A percentile compares a stretch with the other conserved stretches of the same genome.
Evolutionary conservation across 2,797 vertebrate genomes (phyloP).

Genomic region (Chaenodraco wilsoni): DNA sequence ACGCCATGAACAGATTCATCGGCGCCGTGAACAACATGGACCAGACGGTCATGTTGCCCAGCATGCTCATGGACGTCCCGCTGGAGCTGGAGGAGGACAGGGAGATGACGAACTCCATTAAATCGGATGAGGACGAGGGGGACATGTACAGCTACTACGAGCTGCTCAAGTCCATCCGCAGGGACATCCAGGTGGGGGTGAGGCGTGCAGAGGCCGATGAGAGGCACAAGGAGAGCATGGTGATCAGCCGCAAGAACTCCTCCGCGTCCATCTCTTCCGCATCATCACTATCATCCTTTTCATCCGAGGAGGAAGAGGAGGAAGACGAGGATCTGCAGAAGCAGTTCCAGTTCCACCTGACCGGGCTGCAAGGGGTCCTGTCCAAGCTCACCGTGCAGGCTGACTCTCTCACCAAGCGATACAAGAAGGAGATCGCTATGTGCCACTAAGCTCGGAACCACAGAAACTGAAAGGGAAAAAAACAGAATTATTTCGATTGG

Average conservation of each 20-base stretch:
- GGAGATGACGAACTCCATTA: conserved; percentile 68
- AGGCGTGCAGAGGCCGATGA: conserved; percentile 82
- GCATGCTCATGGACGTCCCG: conserved; percentile 94
- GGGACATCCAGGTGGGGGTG: conserved; percentile 96
- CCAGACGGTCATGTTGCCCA: conserved; percentile 97
- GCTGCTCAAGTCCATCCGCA: conserved; percentile 95
- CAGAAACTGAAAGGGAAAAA: not conserved
- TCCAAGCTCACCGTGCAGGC: conserved; percentile 95
- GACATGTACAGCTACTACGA: conserved; percentile 98
- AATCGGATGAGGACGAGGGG: conserved; percentile 79
- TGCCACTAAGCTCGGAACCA: conserved; percentile 78
- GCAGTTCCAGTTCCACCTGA: conserved; percentile 95
- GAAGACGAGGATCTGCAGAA: conserved; percentile 89
- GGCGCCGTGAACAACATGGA: conserved; percentile 99
- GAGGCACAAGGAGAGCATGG: conserved; percentile 81
- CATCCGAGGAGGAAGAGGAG: conserved; percentile 80
- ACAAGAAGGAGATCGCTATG: conserved; percentile 95
- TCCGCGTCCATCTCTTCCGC: conserved; percentile 55
- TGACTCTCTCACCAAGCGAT: conserved; percentile 93
- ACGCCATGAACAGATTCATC: conserved; percentile 96
- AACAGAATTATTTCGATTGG: not conserved
- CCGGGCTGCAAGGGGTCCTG: conserved; percentile 93
- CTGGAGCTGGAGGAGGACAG: conserved; percentile 89
- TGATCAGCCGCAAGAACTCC: conserved; percentile 78
- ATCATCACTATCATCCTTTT: conserved; percentile 56